These are phyloP conservation scores for Gastrophysa polygoni DNA, from an alignment of 2,888 invertebrate species.

Conservation along the genomic window DNA sequence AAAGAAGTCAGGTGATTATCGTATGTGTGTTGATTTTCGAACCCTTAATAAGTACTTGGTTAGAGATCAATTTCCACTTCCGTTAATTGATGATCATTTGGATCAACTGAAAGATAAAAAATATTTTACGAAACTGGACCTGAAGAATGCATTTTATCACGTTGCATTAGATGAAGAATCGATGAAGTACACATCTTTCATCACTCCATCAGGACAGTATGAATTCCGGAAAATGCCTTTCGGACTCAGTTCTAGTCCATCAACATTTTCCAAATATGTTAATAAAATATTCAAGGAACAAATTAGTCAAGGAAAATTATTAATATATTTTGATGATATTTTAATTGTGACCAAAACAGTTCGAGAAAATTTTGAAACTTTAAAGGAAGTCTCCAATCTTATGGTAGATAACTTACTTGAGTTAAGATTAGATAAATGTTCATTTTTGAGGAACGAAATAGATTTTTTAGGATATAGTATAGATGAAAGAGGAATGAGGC, in stretches of 20 bases:
- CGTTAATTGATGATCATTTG: slow-evolving; percentile 44
- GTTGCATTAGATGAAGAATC: slow-evolving; percentile 39
- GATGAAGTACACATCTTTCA: slow-evolving; percentile 45
- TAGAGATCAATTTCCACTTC: slow-evolving; percentile 41
- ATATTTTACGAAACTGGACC: slow-evolving; percentile 43
- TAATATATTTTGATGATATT: slow-evolving; percentile 38
- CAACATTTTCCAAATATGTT: slow-evolving; percentile 34
- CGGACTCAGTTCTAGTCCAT: slow-evolving; percentile 41
- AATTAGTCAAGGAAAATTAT: slow-evolving; percentile 25
- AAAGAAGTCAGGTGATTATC: slow-evolving; percentile 41
- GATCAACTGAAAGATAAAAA: slow-evolving; percentile 40
- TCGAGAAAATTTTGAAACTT: slow-evolving; percentile 31
- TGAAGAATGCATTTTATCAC: slow-evolving; percentile 46
- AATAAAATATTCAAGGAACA: slow-evolving; percentile 33
- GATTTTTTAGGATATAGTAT: slow-evolving; percentile 42
- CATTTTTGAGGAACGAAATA: slow-evolving; percentile 32
- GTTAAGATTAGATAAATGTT: slow-evolving; percentile 41
- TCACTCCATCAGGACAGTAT: slow-evolving; percentile 43
- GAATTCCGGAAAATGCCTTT: slow-evolving; percentile 47
- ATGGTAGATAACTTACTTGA: slow-evolving; percentile 28
- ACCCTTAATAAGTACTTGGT: slow-evolving; percentile 40
- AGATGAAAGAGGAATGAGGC: slow-evolving; percentile 27
- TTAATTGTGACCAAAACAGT: slow-evolving; percentile 32
- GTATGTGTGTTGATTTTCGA: slow-evolving; percentile 44
- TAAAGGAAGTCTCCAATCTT: slow-evolving; percentile 27